A percentile compares a stretch with the other conserved stretches of the same genome.
These are phyloP conservation scores for Lordiphosa clarofinis DNA, from an alignment of 1,140 invertebrate species.

Conservation along the genomic window DNA sequence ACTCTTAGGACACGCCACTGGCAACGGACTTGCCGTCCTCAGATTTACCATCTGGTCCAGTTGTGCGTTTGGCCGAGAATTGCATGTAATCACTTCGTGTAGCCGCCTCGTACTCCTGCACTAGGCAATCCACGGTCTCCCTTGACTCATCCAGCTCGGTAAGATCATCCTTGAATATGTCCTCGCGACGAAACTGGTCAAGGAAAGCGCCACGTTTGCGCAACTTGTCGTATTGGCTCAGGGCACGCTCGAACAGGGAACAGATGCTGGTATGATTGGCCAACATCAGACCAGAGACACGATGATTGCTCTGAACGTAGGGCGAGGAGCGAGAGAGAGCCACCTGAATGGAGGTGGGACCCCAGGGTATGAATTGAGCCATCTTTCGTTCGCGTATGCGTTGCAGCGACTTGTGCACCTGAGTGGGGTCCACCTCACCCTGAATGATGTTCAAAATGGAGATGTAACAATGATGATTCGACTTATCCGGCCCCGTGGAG, in stretches of 20 bases:
- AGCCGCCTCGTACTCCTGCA: conserved; percentile 97
- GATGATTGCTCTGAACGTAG: conserved; percentile 95
- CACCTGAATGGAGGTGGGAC: conserved; percentile 98
- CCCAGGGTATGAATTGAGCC: conserved; percentile 98
- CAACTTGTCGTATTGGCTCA: conserved; percentile 96
- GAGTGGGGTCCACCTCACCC: conserved; percentile 77
- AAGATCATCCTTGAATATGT: conserved; percentile 94
- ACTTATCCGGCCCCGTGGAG: conserved; percentile 93
- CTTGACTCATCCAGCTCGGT: conserved; percentile 95
- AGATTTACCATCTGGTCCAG: conserved; percentile 1
- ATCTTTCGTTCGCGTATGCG: conserved; percentile 96
- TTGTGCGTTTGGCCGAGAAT: conserved; percentile 74
- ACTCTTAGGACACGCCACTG: background rate
- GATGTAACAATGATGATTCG: conserved; percentile 97
- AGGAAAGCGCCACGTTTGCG: conserved; percentile 97
- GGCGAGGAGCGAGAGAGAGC: conserved; percentile 96
- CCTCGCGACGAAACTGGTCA: conserved; percentile 97
- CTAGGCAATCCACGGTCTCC: conserved; percentile 93
- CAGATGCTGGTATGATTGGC: conserved; percentile 99
- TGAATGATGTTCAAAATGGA: conserved; percentile 99
- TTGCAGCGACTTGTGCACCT: conserved; percentile 84
- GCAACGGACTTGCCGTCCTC: conserved; percentile 34
- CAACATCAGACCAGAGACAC: conserved; percentile 97
- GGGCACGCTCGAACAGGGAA: conserved; percentile 85
- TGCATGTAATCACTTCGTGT: conserved; percentile 93